Evolutionary conservation across 2,888 invertebrate genomes (phyloP).

Genomic region (Patella caerulea): DNA sequence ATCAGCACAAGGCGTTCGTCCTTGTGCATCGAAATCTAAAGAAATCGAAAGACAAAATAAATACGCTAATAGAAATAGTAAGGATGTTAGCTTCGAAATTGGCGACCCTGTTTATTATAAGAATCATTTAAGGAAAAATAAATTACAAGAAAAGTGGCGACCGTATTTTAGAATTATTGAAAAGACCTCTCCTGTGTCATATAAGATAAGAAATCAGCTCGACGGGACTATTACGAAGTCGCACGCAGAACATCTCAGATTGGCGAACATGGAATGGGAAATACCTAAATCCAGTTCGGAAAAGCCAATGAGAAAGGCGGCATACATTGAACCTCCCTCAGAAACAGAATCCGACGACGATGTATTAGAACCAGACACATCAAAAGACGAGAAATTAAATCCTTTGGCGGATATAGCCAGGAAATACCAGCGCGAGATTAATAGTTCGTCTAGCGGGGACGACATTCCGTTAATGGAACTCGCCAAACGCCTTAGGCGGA

Average conservation of each 20-base stretch:
- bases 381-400: background rate
- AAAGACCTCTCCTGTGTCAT: constrained; percentile 27
- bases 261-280: constrained; percentile 29
- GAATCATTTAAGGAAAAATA: constrained; percentile 27
- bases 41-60: constrained; percentile 33
- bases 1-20: constrained; percentile 36
- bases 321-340: constrained; percentile 21
- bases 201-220: constrained; percentile 20
- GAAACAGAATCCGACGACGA: background rate
- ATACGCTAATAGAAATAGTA: constrained; percentile 31
- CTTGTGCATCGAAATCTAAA: constrained; percentile 26
- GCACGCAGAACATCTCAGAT: constrained; percentile 20
- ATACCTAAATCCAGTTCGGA: constrained; percentile 9
- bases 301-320: constrained; percentile 3
- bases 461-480: constrained; percentile 29
- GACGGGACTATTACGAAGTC: constrained; percentile 8
- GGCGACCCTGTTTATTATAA: constrained; percentile 37
- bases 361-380: background rate
- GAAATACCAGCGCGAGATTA: background rate
- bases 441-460: constrained; percentile 11
- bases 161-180: constrained; percentile 37
- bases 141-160: constrained; percentile 36
- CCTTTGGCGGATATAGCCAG: background rate
- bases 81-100: constrained; percentile 30
- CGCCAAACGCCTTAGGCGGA: background rate